Conservation (phyloP, 2,888 invertebrate genomes). For the Koerneria pararmatus region DNA sequence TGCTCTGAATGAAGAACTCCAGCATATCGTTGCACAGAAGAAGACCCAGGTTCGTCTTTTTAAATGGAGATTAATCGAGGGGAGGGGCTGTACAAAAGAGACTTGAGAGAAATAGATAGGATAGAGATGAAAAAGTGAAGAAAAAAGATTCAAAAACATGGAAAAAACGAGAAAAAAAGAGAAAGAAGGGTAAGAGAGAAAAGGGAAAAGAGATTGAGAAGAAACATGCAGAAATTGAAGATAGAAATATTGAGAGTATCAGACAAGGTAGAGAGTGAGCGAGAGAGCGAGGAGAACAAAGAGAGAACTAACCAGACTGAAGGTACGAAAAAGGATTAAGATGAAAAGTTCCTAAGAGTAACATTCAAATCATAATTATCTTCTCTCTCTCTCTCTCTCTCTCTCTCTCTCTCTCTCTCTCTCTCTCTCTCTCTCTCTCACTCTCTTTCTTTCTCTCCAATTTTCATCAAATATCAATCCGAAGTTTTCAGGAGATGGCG, state of each 20-base stretch:
- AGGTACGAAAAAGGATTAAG: too few species aligned
- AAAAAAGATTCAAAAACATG: too few species aligned
- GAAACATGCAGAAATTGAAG: too few species aligned
- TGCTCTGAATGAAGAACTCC: slow-evolving; percentile 90
- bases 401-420: not conserved
- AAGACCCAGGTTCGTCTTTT: slow-evolving; percentile 89
- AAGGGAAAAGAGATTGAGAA: not conserved
- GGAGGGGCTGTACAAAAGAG: slow-evolving; percentile 81
- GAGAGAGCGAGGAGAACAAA: too few species aligned
- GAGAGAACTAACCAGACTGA: too few species aligned
- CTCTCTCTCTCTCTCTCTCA: not conserved
- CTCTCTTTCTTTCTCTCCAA: not conserved
- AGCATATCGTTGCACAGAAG: slow-evolving; percentile 92
- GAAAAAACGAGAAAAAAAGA: too few species aligned
- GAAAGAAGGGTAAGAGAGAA: slow-evolving; percentile 9
- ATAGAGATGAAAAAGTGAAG: too few species aligned
- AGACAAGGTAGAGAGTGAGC: too few species aligned
- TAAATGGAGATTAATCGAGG: too few species aligned
- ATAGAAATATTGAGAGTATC: too few species aligned
- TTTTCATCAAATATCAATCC: not conserved
- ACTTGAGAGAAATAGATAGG: not conserved
- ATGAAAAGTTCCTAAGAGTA: not conserved
- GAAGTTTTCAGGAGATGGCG: slow-evolving; percentile 33
- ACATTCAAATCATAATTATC: not conserved
- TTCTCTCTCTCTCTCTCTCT: slow-evolving; percentile 17